Conservation (phyloP, 2,797 vertebrate genomes). For the Buceros bicornis region DNA sequence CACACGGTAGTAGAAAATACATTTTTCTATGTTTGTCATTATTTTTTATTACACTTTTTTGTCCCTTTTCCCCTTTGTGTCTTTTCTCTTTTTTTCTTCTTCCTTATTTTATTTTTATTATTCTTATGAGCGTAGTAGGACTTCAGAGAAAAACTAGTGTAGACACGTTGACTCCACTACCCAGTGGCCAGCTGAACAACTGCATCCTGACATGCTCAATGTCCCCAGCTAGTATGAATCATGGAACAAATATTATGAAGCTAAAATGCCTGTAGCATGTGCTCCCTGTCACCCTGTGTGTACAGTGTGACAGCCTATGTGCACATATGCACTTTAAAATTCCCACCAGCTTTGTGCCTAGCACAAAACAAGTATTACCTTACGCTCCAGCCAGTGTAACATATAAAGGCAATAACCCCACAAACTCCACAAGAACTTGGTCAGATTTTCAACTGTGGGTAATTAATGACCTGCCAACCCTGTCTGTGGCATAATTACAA, state of each 20-base stretch:
- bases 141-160: background rate
- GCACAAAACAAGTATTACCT: background rate
- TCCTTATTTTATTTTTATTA: background rate
- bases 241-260: background rate
- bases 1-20: background rate
- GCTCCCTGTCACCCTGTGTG: background rate
- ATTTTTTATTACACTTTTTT: background rate
- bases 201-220: background rate
- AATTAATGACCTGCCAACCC: background rate
- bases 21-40: background rate
- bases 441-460: background rate
- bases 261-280: background rate
- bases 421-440: background rate
- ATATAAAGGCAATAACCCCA: background rate
- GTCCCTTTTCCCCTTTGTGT: background rate
- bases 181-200: background rate
- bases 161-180: background rate
- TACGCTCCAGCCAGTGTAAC: background rate
- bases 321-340: rapidly evolving
- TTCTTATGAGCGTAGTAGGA: background rate
- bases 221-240: background rate
- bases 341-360: background rate
- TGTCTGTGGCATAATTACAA: background rate
- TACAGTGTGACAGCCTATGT: background rate
- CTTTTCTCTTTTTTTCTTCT: background rate